Percentiles rank a stretch among this genome's conserved stretches.
phyloP scores from a whole-genome alignment of 2,113 vertebrate genomes.

The Malurus elegans region DNA sequence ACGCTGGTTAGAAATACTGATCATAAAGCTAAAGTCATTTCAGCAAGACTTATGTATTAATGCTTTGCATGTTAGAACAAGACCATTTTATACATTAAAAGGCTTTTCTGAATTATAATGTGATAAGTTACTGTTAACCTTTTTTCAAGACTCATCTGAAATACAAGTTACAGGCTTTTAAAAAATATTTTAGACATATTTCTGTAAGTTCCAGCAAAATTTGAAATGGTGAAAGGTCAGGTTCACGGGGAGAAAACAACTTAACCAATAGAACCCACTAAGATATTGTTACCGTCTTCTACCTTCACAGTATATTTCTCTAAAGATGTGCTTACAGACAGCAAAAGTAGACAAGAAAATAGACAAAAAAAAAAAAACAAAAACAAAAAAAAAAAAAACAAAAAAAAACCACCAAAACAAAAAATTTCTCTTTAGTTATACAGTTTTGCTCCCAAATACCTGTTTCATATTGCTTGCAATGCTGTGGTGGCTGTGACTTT shows the following conservation, averaged over 20 bases:
- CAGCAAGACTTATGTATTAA: not conserved
- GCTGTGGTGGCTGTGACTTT: not conserved
- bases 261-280: not conserved
- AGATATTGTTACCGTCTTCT: not conserved
- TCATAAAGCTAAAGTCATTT: not conserved
- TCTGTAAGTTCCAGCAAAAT: not conserved
- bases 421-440: not conserved
- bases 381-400: no score
- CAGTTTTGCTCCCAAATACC: not conserved
- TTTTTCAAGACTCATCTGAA: not conserved
- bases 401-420: no score
- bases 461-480: not conserved
- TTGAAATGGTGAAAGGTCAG: not conserved
- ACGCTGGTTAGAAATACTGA: not conserved
- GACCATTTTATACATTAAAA: not conserved
- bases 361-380: not conserved
- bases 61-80: not conserved
- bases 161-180: rapidly evolving
- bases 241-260: not conserved
- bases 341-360: not conserved
- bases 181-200: not conserved
- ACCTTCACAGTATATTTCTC: not conserved
- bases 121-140: rapidly evolving
- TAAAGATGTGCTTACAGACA: not conserved
- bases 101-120: not conserved